These are phyloP conservation scores for Hetaerina americana DNA, from an alignment of 1,140 invertebrate species.

Conservation along the genomic window DNA sequence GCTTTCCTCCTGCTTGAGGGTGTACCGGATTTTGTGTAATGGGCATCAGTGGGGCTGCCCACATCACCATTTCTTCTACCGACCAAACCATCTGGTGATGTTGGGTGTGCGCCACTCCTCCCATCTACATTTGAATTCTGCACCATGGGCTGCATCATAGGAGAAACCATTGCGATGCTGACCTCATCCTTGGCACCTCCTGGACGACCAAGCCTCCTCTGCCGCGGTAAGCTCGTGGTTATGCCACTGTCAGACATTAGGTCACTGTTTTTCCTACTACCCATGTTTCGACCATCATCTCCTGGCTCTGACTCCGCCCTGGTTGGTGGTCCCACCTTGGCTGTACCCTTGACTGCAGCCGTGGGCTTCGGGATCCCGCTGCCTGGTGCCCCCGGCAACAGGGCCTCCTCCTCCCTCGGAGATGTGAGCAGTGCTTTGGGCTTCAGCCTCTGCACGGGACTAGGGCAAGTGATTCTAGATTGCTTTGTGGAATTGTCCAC, in stretches of 20 bases:
- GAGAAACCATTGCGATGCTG: slow-evolving; percentile 59
- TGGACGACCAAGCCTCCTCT: slow-evolving; percentile 16
- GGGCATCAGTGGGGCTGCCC: neutral
- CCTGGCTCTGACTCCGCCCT: neutral
- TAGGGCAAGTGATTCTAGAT: neutral
- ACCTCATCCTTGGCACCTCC: slow-evolving; percentile 23
- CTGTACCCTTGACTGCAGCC: slow-evolving; percentile 74
- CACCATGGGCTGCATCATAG: slow-evolving; percentile 40
- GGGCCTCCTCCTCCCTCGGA: neutral
- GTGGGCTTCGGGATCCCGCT: slow-evolving; percentile 67
- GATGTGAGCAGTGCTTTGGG: neutral
- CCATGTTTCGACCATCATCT: neutral
- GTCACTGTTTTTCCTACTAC: neutral
- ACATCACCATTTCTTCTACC: neutral
- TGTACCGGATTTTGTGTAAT: neutral
- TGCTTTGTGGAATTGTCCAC: neutral
- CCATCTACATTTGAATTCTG: neutral
- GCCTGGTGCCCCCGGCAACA: neutral
- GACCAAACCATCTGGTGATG: neutral
- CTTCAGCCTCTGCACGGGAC: neutral
- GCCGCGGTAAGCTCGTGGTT: slow-evolving; percentile 1
- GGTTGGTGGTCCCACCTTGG: slow-evolving; percentile 16
- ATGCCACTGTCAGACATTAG: neutral
- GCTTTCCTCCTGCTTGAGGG: neutral
- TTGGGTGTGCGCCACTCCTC: neutral